phyloP scores from a whole-genome alignment of 2,797 vertebrate species.

The Manis crassicaudata region DNA sequence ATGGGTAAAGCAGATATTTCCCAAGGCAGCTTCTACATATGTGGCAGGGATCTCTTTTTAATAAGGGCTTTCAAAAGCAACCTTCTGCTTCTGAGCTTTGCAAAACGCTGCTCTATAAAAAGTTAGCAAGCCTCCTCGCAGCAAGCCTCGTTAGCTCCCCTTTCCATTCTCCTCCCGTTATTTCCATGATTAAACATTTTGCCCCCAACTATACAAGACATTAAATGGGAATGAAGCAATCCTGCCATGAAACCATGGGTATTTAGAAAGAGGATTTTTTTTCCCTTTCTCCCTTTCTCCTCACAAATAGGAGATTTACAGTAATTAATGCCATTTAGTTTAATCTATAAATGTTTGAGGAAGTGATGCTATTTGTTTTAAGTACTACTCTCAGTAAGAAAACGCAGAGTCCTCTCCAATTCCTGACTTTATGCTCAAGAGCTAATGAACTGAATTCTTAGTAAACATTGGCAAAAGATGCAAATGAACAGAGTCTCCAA shows the following conservation, averaged over 20 bases:
- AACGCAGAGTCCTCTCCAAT: constrained; percentile 83
- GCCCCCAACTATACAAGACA: constrained; percentile 69
- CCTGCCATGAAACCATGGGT: constrained; percentile 60
- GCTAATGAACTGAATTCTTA: constrained; percentile 87
- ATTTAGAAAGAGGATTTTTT: constrained; percentile 58
- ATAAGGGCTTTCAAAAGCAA: constrained; percentile 70
- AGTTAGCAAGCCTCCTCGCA: constrained; percentile 56
- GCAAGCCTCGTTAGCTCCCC: constrained; percentile 65
- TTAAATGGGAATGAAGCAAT: constrained; percentile 32
- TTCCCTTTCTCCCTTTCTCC: not conserved
- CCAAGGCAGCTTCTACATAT: constrained; percentile 67
- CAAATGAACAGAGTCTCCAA: constrained; percentile 86
- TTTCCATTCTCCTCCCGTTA: constrained; percentile 66
- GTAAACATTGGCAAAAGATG: constrained; percentile 87
- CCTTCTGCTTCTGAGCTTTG: constrained; percentile 79
- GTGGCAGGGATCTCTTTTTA: constrained; percentile 77
- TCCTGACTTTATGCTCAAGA: constrained; percentile 85
- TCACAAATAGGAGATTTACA: constrained; percentile 76
- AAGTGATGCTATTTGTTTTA: constrained; percentile 82
- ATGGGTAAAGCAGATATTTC: constrained; percentile 78
- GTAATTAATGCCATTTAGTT: constrained; percentile 84
- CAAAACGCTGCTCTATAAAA: constrained; percentile 65
- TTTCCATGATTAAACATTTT: constrained; percentile 74
- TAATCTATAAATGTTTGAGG: constrained; percentile 83
- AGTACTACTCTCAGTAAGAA: constrained; percentile 82